Evolutionary conservation across 2,113 vertebrate species (phyloP), one percentile per base, ranked within the genome.

Genomic region (Fulmarus glacialis): DNA sequence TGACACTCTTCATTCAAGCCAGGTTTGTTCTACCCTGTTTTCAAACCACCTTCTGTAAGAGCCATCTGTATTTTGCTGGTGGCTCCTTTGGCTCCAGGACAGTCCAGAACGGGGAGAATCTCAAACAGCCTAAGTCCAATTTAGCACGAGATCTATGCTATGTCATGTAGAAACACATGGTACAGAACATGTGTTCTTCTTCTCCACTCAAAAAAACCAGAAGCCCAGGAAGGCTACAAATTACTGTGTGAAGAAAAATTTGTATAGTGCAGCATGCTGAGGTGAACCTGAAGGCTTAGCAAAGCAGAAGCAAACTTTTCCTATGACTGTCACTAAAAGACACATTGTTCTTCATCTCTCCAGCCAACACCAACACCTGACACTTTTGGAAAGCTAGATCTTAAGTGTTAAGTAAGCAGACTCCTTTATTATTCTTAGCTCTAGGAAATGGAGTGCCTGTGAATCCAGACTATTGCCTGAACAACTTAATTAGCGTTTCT

Each of bases 91-190:
- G 29, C 15, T 29, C 29, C 42, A 60, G 23, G 45, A 24, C 32
- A 79, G 42, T 42, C 32, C 36, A 40, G 36, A 66, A 56, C 42
- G 5, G 12, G 50, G 30, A 87, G 22, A 34, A 42, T 26, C 42
- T 63, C 77, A 87, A 68, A 56, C 5, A 48, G 29, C 29, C 15
- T 11, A 67, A 66, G 32, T 7, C 36, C 8, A 32, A 21, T 19
- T 73, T 42, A 17, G 9, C 27, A 6, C 11, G 48, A 62, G 32
- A 55, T 45, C n/a, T 40, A 8, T 5, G 32, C 24, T 45, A 38
- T 1, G 0, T 10, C 58, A 47, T 1, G 23, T 9, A 36, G 42
- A 59, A 80, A 53, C 30, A 9, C 4, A 13, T 3, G 7, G 55
- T 11, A 47, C 29, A 42, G 24, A 88, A 55, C 4, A 15, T 0